Evolutionary conservation across 1,140 invertebrate genomes (phyloP).

Genomic region (Sesamia nonagrioides): DNA sequence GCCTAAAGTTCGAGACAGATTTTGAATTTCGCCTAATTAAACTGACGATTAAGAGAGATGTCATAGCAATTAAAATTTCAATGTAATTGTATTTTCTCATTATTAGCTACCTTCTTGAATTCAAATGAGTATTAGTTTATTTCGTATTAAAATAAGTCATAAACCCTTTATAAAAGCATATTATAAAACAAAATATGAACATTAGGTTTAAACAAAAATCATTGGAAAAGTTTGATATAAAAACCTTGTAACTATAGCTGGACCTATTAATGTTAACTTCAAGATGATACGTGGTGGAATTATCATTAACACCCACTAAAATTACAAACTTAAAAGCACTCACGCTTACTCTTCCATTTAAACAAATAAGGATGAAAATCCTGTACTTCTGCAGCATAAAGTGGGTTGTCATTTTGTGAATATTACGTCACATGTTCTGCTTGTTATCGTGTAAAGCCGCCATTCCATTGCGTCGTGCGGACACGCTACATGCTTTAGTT

Average conservation of each 20-base stretch:
- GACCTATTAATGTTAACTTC: slow-evolving; percentile 10
- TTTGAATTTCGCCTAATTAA: too few relatives aligned
- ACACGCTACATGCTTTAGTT: slow-evolving; percentile 10
- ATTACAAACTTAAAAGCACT: not conserved
- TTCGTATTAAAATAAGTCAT: not conserved
- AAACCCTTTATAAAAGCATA: not conserved
- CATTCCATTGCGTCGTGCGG: not conserved
- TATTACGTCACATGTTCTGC: slow-evolving; percentile 14
- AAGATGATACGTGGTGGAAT: slow-evolving; percentile 1
- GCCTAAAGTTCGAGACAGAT: too few relatives aligned
- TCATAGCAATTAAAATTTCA: too few relatives aligned
- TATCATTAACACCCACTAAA: not conserved
- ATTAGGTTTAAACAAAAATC: not conserved
- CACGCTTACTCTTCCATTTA: not conserved
- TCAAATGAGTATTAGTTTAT: too few relatives aligned
- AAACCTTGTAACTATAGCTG: not conserved
- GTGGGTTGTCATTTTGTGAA: slow-evolving; percentile 13
- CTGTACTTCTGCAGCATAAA: too few relatives aligned
- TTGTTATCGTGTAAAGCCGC: slow-evolving; percentile 11
- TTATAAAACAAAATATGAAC: not conserved
- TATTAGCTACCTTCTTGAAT: too few relatives aligned
- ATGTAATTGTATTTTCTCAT: too few relatives aligned
- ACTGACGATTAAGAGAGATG: too few relatives aligned
- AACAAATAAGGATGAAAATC: not conserved
- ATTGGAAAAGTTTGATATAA: not conserved